Percentiles rank a stretch among this genome's conserved stretches.
Conservation (phyloP, 2,888 invertebrate genomes). For the Daptonema setosum region DNA sequence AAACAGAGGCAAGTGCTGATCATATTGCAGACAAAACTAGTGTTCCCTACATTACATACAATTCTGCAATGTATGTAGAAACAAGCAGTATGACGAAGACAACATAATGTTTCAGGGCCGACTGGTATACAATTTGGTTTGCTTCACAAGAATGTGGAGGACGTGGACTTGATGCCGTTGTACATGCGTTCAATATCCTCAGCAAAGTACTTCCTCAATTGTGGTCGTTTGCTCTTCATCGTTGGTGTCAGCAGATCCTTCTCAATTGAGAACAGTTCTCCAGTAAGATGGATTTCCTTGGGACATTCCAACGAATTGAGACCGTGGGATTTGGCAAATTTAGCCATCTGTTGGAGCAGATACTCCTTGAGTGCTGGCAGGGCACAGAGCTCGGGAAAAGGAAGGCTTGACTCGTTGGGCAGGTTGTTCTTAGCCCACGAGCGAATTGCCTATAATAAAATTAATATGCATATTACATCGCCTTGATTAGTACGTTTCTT, state of each 20-base stretch:
- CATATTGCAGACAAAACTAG: too few species aligned
- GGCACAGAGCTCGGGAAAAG: constrained; percentile 18
- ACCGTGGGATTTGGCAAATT: constrained; percentile 66
- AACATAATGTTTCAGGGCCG: too few species aligned
- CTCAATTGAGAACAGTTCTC: constrained; percentile 82
- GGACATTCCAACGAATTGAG: constrained; percentile 93
- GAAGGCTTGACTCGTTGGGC: not conserved
- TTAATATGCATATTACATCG: too few species aligned
- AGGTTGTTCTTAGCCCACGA: not conserved
- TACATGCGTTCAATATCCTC: not conserved
- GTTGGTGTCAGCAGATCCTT: constrained; percentile 88
- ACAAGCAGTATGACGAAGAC: too few species aligned
- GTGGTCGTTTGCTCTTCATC: constrained; percentile 69
- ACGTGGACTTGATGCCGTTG: too few species aligned
- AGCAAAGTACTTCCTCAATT: not conserved
- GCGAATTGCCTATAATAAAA: too few species aligned
- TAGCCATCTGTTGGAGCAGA: constrained; percentile 63
- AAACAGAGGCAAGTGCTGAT: too few species aligned
- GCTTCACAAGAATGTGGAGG: too few species aligned
- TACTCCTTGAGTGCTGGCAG: constrained; percentile 51
- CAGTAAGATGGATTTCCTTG: constrained; percentile 74
- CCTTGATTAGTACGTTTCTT: too few species aligned
- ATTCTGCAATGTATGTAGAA: too few species aligned
- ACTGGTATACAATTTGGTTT: too few species aligned
- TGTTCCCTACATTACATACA: too few species aligned